These are phyloP conservation scores for Echiichthys vipera DNA, from an alignment of 2,797 vertebrate genomes.

Conservation along the genomic window DNA sequence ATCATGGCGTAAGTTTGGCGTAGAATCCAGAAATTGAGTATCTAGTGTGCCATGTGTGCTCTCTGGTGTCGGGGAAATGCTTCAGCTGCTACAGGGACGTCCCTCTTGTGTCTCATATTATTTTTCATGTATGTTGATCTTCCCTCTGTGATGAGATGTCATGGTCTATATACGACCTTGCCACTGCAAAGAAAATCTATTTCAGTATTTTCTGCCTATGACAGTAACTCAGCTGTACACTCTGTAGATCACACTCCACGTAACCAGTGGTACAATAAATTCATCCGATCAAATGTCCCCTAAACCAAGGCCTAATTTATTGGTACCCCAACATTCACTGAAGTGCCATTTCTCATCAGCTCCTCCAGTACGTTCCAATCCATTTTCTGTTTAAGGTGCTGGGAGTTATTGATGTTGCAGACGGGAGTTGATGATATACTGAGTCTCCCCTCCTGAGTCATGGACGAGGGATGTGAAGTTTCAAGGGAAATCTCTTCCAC, in stretches of 20 bases:
- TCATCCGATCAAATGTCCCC: neutral
- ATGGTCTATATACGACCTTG: slow-evolving; percentile 17
- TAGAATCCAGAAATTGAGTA: no score
- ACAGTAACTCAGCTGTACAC: slow-evolving; percentile 19
- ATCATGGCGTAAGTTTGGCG: slow-evolving; percentile 97
- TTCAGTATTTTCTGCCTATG: neutral
- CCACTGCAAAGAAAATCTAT: slow-evolving; percentile 13
- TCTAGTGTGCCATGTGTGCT: neutral
- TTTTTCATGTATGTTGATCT: neutral
- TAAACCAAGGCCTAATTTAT: slow-evolving; percentile 46
- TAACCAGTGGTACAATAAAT: slow-evolving; percentile 30
- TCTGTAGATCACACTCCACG: neutral
- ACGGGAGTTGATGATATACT: slow-evolving; percentile 36
- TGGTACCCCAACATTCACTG: slow-evolving; percentile 11
- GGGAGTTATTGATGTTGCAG: slow-evolving; percentile 43
- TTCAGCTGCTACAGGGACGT: slow-evolving; percentile 18
- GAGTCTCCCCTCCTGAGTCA: slow-evolving; percentile 16
- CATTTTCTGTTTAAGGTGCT: slow-evolving; percentile 17
- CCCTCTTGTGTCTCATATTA: slow-evolving; percentile 1
- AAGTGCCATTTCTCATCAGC: slow-evolving; percentile 38
- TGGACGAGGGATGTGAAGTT: neutral
- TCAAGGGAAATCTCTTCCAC: slow-evolving; percentile 35
- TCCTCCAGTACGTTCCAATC: slow-evolving; percentile 8
- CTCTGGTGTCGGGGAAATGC: slow-evolving; percentile 1
- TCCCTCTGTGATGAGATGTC: slow-evolving; percentile 20